Evolutionary conservation across 1,140 invertebrate genomes (phyloP), one percentile per base, ranked within the genome.

Genomic region (Bicyclus anynana): DNA sequence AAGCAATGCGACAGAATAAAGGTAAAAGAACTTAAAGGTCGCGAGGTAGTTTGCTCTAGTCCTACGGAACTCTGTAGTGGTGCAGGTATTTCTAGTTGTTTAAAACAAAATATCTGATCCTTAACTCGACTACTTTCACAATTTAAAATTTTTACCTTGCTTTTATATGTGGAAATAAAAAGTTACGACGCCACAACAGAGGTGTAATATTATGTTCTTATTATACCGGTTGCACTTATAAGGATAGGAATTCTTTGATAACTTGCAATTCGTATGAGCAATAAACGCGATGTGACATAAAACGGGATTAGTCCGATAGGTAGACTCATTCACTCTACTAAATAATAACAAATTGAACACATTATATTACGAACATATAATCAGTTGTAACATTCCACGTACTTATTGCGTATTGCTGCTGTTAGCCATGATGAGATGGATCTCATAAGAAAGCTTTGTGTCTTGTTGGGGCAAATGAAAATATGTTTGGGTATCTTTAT

Each of bases 121-220:
- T 53, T 49, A 20, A 49, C 27, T 29, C 21, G 48, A 2, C 27
- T n/a, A 53, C 50, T 59, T 59, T 53, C 44, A 53, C 57, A 53
- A 53, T 7, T 14, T 40, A 53, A 35, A 38, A 26, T 27, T 53
- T 40, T 40, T 21, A 46, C 44, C 20, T 27, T 20, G 35, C 26
- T 56, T 56, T 56, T 56, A 56, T 56, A 20, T 53, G 23, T 26
- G 29, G 13, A 33, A 49, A 53, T 46, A 51, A 52, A 49, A 59
- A 40, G 51, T 23, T 40, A 59, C 35, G 57, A 53, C 20, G 33
- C 50, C 17, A 51, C 49, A 38, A 29, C 20, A 38, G 12, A 40
- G 51, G 42, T 49, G 21, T 38, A 48, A 53, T 42, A 53, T 47
- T 23, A 59, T 59, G 42, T 49, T 59, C 5, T 42, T 16, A 37